Percentiles rank a stretch among this genome's conserved stretches.
phyloP scores from a whole-genome alignment of 2,113 vertebrate genomes.

The Benitochromis conjunctus region DNA sequence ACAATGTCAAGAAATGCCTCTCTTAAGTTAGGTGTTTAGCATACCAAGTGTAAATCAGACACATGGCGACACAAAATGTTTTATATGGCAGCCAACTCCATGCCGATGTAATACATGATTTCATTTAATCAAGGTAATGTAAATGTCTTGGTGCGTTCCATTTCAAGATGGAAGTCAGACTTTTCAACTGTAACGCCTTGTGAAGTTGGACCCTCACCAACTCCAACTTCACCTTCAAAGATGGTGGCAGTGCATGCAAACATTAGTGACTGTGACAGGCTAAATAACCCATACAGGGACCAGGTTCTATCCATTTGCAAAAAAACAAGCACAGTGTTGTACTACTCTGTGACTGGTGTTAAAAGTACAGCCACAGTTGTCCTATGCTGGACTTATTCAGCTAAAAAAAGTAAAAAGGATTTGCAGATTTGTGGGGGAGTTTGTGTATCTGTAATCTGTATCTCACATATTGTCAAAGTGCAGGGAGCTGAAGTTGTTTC shows the following conservation, averaged over 20 bases:
- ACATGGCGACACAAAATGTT: background rate
- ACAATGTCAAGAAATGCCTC: background rate
- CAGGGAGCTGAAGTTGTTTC: background rate
- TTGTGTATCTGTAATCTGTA: background rate
- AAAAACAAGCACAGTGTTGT: background rate
- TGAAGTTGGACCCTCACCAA: background rate
- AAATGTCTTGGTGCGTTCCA: background rate
- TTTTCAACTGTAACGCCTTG: background rate
- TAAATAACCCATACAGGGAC: background rate
- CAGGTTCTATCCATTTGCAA: background rate
- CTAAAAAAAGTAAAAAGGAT: background rate
- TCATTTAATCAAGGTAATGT: accelerated
- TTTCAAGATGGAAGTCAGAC: accelerated
- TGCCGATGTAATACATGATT: accelerated
- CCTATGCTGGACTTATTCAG: background rate
- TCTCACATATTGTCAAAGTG: background rate
- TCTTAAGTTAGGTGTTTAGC: background rate
- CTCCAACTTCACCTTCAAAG: background rate
- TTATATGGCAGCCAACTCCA: background rate
- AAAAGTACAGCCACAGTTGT: background rate
- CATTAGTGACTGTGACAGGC: background rate
- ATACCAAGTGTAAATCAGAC: background rate
- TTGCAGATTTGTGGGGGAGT: background rate
- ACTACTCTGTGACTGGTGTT: background rate
- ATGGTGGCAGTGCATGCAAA: background rate